Percentiles rank a stretch among this genome's conserved stretches.
Conservation (phyloP, 2,113 vertebrate genomes). For the Alaudala cheleensis region DNA sequence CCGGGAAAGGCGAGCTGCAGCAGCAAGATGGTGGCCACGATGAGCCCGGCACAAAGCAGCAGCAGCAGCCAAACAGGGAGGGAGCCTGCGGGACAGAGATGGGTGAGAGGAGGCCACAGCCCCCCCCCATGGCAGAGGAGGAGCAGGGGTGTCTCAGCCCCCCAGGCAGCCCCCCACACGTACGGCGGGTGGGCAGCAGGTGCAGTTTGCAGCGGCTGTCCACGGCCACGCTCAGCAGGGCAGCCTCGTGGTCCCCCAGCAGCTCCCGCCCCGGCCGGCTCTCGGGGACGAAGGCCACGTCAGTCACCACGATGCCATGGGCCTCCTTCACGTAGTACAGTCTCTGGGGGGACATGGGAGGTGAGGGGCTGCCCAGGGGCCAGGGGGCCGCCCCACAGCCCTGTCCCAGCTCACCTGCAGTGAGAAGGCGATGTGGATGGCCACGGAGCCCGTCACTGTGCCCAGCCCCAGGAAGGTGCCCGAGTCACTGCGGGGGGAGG, state of each 20-base stretch:
- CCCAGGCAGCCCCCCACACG: constrained; percentile 11
- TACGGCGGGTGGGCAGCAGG: constrained; percentile 82
- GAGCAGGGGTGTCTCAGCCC: background rate
- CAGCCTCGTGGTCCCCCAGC: constrained; percentile 82
- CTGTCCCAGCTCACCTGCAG: constrained; percentile 83
- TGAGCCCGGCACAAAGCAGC: constrained; percentile 81
- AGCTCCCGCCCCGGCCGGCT: constrained; percentile 72
- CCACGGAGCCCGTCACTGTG: constrained; percentile 92
- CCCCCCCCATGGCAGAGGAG: accelerated
- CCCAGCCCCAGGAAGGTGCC: constrained; percentile 96
- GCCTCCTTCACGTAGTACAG: constrained; percentile 92
- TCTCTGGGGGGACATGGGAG: constrained; percentile 57
- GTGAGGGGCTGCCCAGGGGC: background rate
- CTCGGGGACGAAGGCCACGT: constrained; percentile 88
- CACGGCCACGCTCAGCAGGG: constrained; percentile 91
- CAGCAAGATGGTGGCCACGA: constrained; percentile 81
- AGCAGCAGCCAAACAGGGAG: constrained; percentile 90
- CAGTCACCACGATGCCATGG: constrained; percentile 94
- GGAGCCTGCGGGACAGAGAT: constrained; percentile 68
- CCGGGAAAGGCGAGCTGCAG: constrained; percentile 87
- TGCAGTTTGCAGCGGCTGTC: constrained; percentile 94
- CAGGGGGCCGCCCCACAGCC: accelerated
- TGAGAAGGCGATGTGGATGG: constrained; percentile 93
- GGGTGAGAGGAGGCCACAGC: background rate
- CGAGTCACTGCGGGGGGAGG: constrained; percentile 77